Evolutionary conservation across 2,797 vertebrate genomes (phyloP).

Genomic region (Oreochromis grahami): DNA sequence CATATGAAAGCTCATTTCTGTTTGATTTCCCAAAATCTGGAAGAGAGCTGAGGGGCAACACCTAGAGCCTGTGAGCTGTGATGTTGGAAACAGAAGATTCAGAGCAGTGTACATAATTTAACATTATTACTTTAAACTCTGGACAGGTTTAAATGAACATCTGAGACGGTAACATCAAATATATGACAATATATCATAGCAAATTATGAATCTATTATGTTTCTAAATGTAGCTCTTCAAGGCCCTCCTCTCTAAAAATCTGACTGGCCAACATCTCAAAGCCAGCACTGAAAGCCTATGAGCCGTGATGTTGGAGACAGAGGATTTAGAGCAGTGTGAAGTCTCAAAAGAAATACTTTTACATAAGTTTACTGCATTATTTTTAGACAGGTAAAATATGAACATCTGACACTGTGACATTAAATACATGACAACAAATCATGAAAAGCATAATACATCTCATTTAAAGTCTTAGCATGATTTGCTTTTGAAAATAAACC

Average conservation of each 20-base stretch:
- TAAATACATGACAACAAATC: neutral
- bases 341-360: neutral
- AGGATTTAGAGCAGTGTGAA: neutral
- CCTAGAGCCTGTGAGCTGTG: neutral
- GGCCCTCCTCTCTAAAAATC: neutral
- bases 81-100: neutral
- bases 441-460: neutral
- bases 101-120: neutral
- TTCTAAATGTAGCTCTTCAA: neutral
- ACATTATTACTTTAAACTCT: neutral
- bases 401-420: neutral
- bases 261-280: neutral
- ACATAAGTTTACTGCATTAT: neutral
- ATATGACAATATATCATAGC: neutral
- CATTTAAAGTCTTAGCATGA: neutral
- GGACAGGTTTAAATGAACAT: neutral
- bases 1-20: neutral
- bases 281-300: neutral
- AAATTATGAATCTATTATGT: neutral
- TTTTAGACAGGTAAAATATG: neutral
- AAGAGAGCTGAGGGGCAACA: neutral
- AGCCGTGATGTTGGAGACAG: neutral
- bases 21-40: neutral
- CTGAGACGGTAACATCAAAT: neutral
- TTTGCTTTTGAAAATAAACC: neutral